These are phyloP conservation scores for Oenanthe oenanthe DNA, from an alignment of 2,113 vertebrate species.

Conservation along the genomic window DNA sequence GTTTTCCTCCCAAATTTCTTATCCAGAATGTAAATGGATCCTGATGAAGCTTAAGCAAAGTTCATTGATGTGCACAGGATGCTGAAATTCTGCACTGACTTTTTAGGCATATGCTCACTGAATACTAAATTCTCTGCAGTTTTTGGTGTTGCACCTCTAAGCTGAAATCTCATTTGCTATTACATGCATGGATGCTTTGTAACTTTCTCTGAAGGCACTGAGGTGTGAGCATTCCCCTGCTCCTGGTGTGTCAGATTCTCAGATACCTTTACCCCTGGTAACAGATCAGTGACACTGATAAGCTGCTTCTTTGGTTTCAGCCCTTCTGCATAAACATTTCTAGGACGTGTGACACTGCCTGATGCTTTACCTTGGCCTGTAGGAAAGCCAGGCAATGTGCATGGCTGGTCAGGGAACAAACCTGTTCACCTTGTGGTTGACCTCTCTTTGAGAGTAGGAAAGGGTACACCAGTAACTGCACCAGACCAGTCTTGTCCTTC, in stretches of 20 bases:
- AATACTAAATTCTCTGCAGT: background rate
- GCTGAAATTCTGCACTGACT: slow-evolving; percentile 1
- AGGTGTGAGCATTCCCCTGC: background rate
- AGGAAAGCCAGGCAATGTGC: background rate
- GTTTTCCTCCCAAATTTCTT: background rate
- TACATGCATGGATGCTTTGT: background rate
- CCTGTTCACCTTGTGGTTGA: background rate
- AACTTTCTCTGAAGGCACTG: background rate
- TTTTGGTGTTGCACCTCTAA: background rate
- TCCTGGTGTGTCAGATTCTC: background rate
- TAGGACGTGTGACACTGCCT: background rate
- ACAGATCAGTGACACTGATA: background rate
- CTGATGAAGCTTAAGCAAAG: background rate
- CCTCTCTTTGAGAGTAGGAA: background rate
- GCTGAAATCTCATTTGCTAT: background rate
- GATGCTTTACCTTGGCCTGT: background rate
- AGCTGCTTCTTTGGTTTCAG: background rate
- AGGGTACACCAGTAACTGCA: background rate
- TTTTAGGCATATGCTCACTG: background rate
- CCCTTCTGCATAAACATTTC: background rate
- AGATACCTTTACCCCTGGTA: background rate
- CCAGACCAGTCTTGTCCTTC: background rate
- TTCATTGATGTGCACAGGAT: background rate
- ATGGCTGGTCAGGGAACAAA: background rate
- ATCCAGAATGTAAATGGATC: background rate